phyloP scores from a whole-genome alignment of 53 echinoderm and acorn worm genomes.

The Echinarachnius parma region DNA sequence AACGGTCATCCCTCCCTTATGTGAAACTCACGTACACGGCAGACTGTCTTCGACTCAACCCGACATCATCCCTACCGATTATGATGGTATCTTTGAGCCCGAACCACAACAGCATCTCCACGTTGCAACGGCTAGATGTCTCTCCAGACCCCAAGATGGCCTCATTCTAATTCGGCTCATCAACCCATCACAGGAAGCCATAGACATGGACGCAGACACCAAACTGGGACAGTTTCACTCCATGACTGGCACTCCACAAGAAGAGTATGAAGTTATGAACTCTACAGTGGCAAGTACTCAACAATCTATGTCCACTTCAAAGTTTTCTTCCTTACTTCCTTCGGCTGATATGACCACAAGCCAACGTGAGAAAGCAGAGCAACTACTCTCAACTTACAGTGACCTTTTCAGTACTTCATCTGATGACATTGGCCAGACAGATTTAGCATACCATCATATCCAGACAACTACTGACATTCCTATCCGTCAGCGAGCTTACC shows the following conservation, averaged over 20 bases:
- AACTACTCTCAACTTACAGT: neutral
- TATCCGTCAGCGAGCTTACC: slow-evolving; percentile 11
- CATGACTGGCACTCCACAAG: neutral
- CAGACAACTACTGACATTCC: slow-evolving; percentile 3
- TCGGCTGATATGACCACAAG: slow-evolving; percentile 3
- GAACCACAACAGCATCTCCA: neutral
- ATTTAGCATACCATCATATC: slow-evolving; percentile 12
- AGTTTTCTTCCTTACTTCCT: too few species aligned
- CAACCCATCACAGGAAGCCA: neutral
- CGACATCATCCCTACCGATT: neutral
- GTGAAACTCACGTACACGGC: slow-evolving; percentile 29
- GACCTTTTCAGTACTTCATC: slow-evolving; percentile 9
- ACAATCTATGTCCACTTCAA: neutral
- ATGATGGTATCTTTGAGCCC: slow-evolving; percentile 16
- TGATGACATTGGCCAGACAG: slow-evolving; percentile 23
- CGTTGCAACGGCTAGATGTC: neutral
- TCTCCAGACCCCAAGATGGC: slow-evolving; percentile 7
- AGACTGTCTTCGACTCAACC: neutral
- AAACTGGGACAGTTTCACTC: slow-evolving; percentile 9
- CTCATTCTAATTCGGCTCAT: neutral
- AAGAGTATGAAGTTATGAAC: neutral
- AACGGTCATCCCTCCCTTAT: neutral
- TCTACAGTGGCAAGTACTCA: neutral
- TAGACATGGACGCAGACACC: neutral
- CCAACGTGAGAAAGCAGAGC: neutral